Conservation (phyloP, 2,888 invertebrate species). For the Plusia festucae region DNA sequence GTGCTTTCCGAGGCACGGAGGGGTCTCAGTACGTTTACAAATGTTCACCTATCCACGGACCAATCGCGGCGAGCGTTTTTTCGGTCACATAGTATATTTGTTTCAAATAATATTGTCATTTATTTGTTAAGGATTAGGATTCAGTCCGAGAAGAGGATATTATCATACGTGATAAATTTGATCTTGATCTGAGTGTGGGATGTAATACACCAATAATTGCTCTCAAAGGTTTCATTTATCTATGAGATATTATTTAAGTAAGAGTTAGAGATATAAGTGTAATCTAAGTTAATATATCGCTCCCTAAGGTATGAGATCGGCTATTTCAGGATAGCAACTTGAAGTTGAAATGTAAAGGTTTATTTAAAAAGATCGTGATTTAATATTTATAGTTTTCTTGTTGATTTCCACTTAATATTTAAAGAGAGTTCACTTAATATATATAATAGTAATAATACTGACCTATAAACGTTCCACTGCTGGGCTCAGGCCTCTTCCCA, state of each 20-base stretch:
- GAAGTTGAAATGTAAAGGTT: not conserved
- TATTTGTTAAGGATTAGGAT: too few species aligned
- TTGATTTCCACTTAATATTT: not conserved
- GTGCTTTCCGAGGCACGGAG: too few species aligned
- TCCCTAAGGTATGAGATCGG: constrained; percentile 7
- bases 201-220: constrained; percentile 6
- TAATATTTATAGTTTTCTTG: not conserved
- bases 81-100: too few species aligned
- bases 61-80: too few species aligned
- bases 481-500: too few species aligned
- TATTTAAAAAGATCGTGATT: not conserved
- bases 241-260: not conserved
- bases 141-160: not conserved
- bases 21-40: too few species aligned
- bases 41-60: too few species aligned
- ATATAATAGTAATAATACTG: too few species aligned
- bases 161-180: not conserved
- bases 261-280: not conserved
- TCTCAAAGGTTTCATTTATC: constrained; percentile 19
- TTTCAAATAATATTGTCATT: too few species aligned
- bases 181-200: not conserved
- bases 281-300: constrained; percentile 6
- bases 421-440: not conserved
- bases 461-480: too few species aligned
- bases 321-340: not conserved